Evolutionary conservation across 2,113 vertebrate genomes (phyloP).

Genomic region (Eurystomus gularis): DNA sequence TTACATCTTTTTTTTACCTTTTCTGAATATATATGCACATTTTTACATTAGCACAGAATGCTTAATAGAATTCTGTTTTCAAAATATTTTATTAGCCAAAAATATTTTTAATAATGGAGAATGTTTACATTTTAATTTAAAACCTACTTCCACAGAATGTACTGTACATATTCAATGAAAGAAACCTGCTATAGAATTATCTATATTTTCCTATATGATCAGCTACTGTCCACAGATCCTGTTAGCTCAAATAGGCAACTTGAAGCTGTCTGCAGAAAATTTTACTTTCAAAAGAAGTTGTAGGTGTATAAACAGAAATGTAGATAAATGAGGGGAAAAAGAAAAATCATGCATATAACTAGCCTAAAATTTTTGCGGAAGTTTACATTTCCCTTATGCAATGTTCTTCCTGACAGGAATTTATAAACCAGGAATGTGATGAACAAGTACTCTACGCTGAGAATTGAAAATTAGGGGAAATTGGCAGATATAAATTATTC

Average conservation of each 20-base stretch:
- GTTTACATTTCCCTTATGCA: neutral
- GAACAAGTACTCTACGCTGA: neutral
- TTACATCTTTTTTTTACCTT: neutral
- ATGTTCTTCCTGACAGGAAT: neutral
- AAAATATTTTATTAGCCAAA: neutral
- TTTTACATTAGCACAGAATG: neutral
- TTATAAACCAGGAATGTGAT: neutral
- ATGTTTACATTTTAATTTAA: neutral
- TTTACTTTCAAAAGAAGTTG: neutral
- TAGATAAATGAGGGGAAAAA: neutral
- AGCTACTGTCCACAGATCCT: neutral
- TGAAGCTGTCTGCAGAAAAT: neutral
- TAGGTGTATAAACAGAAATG: neutral
- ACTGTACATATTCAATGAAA: neutral
- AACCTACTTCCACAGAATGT: neutral
- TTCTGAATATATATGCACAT: neutral
- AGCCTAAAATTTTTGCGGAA: neutral
- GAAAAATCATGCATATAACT: neutral
- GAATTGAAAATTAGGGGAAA: neutral
- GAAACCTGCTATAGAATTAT: neutral
- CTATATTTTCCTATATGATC: neutral
- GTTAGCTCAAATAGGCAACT: neutral
- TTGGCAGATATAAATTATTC: neutral
- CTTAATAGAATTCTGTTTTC: neutral
- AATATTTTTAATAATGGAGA: neutral